A percentile compares a stretch with the other conserved stretches of the same genome.
These are phyloP conservation scores for Neoseiulus cucumeris DNA, from an alignment of 1,140 invertebrate genomes.

Conservation along the genomic window DNA sequence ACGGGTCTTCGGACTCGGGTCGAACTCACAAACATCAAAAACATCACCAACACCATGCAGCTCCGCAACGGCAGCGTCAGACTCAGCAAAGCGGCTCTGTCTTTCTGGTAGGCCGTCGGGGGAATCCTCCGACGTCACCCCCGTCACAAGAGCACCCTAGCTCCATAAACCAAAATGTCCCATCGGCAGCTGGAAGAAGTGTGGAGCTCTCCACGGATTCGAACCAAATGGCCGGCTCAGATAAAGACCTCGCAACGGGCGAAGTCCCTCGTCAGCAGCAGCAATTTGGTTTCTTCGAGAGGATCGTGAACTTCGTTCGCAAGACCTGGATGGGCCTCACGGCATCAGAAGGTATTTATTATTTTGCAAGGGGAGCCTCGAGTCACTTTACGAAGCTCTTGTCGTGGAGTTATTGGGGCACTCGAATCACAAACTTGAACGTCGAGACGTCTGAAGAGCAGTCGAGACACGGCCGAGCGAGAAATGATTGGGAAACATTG, in stretches of 20 bases:
- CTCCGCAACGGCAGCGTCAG: constrained; percentile 9
- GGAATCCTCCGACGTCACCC: neutral
- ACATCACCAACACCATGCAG: constrained; percentile 9
- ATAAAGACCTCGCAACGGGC: neutral
- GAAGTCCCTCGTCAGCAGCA: neutral
- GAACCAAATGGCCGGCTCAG: constrained; percentile 10
- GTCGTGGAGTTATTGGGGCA: too few species aligned
- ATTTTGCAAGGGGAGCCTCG: too few species aligned
- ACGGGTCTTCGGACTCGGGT: constrained; percentile 8
- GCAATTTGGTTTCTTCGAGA: constrained; percentile 9
- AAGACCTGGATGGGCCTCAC: constrained; percentile 11
- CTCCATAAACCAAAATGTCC: neutral
- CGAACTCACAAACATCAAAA: constrained; percentile 1
- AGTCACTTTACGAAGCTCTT: too few species aligned
- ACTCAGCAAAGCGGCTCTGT: constrained; percentile 10
- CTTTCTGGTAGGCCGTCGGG: constrained; percentile 5
- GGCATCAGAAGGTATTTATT: neutral
- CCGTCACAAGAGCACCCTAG: neutral
- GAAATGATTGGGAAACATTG: too few species aligned
- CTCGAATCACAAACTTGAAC: too few species aligned
- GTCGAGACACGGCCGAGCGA: too few species aligned
- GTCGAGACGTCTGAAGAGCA: too few species aligned
- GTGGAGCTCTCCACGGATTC: constrained; percentile 6
- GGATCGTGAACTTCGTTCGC: constrained; percentile 6
- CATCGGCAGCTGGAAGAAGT: neutral